These are phyloP conservation scores for Hippolais icterina DNA, from an alignment of 2,113 vertebrate species.

Conservation along the genomic window DNA sequence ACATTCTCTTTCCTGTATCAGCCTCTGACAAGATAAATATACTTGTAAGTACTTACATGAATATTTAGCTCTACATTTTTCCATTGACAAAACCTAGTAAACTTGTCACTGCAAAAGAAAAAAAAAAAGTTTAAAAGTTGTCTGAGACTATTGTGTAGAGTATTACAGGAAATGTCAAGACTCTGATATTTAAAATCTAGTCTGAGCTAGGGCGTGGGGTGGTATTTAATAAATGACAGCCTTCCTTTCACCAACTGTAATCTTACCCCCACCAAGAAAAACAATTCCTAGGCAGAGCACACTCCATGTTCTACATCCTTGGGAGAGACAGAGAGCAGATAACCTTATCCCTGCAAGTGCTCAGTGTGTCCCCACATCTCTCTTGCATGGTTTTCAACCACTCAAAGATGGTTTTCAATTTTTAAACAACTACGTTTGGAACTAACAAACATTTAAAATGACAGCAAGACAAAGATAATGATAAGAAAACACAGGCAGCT, in stretches of 20 bases:
- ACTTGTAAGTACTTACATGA: slow-evolving; percentile 84
- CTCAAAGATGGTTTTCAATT: background rate
- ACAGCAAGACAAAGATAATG: background rate
- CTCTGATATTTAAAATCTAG: background rate
- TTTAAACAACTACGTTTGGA: background rate
- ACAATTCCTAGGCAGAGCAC: background rate
- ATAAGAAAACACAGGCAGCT: background rate
- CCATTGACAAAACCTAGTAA: slow-evolving; percentile 98
- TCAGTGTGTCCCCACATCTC: background rate
- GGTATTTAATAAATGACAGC: background rate
- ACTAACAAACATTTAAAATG: background rate
- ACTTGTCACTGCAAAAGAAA: slow-evolving; percentile 86
- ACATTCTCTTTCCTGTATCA: background rate
- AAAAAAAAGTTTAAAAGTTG: slow-evolving; percentile 27
- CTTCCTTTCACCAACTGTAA: background rate
- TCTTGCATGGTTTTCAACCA: background rate
- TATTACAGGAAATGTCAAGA: background rate
- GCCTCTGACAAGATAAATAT: slow-evolving; percentile 41
- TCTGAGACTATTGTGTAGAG: background rate
- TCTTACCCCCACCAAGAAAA: background rate
- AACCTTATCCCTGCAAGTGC: background rate
- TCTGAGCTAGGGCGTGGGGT: background rate
- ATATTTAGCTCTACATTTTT: slow-evolving; percentile 99
- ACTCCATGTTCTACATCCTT: background rate
- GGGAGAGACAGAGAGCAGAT: background rate